A percentile compares a stretch with the other conserved stretches of the same genome.
phyloP scores from a whole-genome alignment of 2,888 invertebrate species.

The Torymus auratus region DNA sequence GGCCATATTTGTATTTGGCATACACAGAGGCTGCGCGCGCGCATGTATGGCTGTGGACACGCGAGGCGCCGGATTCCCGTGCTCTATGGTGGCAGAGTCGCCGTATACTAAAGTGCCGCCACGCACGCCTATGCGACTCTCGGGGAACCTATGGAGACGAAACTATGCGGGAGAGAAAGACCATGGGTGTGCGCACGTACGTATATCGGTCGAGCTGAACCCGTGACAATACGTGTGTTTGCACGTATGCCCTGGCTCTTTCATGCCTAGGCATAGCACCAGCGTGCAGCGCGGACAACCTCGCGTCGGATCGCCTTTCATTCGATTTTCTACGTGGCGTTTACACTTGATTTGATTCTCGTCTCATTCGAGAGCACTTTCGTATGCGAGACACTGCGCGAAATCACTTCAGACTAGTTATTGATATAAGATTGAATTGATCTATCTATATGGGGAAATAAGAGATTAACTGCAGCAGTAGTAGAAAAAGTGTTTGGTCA shows the following conservation, averaged over 20 bases:
- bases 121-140: conserved; percentile 1
- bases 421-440: no score
- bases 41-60: conserved; percentile 8
- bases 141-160: conserved; percentile 16
- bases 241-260: conserved; percentile 1
- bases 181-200: no score
- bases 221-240: background rate
- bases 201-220: no score
- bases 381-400: no score
- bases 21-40: conserved; percentile 56
- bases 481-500: no score
- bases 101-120: conserved; percentile 11
- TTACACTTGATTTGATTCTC: no score
- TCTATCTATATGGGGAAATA: no score
- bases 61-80: background rate
- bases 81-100: background rate
- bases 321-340: background rate
- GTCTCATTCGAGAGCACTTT: no score
- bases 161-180: background rate
- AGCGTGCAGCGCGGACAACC: no score
- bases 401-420: no score
- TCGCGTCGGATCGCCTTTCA: background rate
- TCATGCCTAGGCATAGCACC: background rate
- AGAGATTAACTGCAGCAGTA: no score
- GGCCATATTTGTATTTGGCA: conserved; percentile 72